A percentile compares a stretch with the other conserved stretches of the same genome.
phyloP scores from a whole-genome alignment of 2,113 vertebrate species.

The Monarcha castaneiventris region DNA sequence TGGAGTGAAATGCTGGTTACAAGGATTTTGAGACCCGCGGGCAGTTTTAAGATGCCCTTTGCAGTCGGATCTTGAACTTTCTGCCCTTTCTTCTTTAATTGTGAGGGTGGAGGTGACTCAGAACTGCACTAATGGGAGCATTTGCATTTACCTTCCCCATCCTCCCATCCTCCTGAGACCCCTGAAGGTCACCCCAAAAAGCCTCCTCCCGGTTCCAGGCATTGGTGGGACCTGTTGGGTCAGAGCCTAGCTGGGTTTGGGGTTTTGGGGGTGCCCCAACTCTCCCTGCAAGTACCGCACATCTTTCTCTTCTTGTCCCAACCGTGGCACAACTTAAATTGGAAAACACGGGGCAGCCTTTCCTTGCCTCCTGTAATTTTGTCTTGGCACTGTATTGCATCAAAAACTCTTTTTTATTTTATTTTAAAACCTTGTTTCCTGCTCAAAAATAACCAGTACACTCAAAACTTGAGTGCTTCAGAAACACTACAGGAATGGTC shows the following conservation, averaged over 20 bases:
- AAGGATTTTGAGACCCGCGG: not conserved
- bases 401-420: not conserved
- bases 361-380: not conserved
- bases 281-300: not conserved
- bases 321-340: not conserved
- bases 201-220: not conserved
- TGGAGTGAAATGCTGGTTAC: not conserved
- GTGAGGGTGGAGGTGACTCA: not conserved
- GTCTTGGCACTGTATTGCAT: not conserved
- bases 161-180: not conserved
- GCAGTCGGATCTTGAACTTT: not conserved
- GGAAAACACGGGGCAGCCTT: not conserved
- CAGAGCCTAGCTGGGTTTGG: not conserved
- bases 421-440: not conserved
- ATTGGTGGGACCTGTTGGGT: not conserved
- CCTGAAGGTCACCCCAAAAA: not conserved
- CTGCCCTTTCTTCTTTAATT: not conserved
- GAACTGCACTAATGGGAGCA: not conserved
- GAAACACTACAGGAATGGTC: not conserved
- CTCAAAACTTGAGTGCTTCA: not conserved
- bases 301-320: not conserved
- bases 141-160: not conserved
- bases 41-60: not conserved
- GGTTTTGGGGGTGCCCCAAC: accelerated
- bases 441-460: not conserved